Evolutionary conservation across 2,113 vertebrate species (phyloP).

Genomic region (Caranx melampygus): DNA sequence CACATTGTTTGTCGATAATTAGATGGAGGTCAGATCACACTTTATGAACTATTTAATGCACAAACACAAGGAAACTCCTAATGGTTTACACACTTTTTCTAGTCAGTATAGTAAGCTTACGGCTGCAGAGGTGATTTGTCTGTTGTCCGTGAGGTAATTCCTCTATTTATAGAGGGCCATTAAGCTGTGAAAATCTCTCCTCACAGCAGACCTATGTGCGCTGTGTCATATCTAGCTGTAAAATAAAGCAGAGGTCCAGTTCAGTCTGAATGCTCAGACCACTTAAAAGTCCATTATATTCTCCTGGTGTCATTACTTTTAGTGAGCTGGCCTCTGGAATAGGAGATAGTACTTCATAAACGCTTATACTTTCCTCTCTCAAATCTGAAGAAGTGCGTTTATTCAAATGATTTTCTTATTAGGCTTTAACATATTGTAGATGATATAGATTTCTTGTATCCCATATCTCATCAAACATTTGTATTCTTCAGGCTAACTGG

Average conservation of each 20-base stretch:
- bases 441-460: constrained; percentile 27
- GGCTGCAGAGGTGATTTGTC: constrained; percentile 68
- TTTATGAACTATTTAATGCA: background rate
- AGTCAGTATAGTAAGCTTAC: constrained; percentile 8
- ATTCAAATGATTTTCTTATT: constrained; percentile 38
- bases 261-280: constrained; percentile 73
- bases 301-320: constrained; percentile 70
- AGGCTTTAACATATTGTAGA: constrained; percentile 19
- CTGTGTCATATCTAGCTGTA: constrained; percentile 76
- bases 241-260: constrained; percentile 77
- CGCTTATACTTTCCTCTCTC: constrained; percentile 33
- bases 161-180: constrained; percentile 80
- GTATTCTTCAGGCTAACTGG: background rate
- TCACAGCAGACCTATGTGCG: constrained; percentile 65
- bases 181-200: constrained; percentile 76
- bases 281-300: constrained; percentile 82
- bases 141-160: constrained; percentile 70
- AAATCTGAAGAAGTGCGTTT: constrained; percentile 19
- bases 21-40: background rate
- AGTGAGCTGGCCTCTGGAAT: constrained; percentile 48
- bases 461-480: background rate
- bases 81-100: background rate
- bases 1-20: background rate
- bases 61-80: background rate
- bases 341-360: constrained; percentile 38